phyloP scores from a whole-genome alignment of 1,140 invertebrate species.

The Lordiphosa mommai region DNA sequence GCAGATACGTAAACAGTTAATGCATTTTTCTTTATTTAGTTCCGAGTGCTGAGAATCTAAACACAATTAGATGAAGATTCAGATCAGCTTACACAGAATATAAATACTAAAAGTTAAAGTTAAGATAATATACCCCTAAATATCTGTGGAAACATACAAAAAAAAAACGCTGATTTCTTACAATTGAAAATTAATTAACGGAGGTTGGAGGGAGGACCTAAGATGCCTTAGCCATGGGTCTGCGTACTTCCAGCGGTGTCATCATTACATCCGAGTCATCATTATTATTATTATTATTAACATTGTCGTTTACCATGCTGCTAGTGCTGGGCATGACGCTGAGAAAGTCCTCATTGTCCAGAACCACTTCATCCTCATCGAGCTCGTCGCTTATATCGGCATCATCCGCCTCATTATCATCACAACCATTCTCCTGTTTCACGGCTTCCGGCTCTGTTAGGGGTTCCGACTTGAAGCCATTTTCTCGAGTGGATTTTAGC shows the following conservation, averaged over 20 bases:
- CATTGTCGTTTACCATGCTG: background rate
- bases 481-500: background rate
- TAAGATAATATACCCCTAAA: slow-evolving; percentile 31
- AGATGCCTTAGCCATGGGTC: slow-evolving; percentile 18
- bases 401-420: background rate
- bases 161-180: no score
- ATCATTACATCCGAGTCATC: slow-evolving; percentile 23
- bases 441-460: background rate
- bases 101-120: slow-evolving; percentile 4
- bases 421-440: background rate
- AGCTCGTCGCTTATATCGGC: background rate
- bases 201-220: slow-evolving; percentile 4
- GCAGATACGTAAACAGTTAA: background rate
- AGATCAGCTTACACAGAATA: slow-evolving; percentile 21
- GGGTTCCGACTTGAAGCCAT: slow-evolving; percentile 5
- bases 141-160: background rate
- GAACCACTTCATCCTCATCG: slow-evolving; percentile 35
- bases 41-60: slow-evolving; percentile 9
- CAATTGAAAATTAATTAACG: slow-evolving; percentile 33
- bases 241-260: slow-evolving; percentile 13
- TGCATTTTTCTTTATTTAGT: slow-evolving; percentile 26
- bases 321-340: slow-evolving; percentile 44
- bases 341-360: slow-evolving; percentile 52
- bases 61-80: slow-evolving; percentile 3
- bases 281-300: slow-evolving; percentile 9